Base-by-base conservation (phyloP, 2,797 vertebrate species). In the Esox masquinongy region DNA sequence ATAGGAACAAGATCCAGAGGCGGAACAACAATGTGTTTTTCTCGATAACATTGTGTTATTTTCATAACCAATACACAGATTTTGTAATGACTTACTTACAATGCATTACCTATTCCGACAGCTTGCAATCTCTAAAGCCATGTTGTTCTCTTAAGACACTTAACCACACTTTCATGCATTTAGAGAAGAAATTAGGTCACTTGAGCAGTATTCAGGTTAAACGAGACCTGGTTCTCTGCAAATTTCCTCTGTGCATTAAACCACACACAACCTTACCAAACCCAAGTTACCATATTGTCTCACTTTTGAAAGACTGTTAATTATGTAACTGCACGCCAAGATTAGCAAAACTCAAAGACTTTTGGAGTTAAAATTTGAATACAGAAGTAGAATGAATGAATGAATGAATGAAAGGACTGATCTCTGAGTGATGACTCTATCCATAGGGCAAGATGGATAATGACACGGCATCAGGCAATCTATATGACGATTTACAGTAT, bases 191-290 rank as follows among this genome's bases (percentile, higher is more conserved):
- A 83, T 15, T 86, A 80, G 89, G 88, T 89, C 88, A 83, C 26
- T 73, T 9, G 51, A 0, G 3, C 0, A 2, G 1, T 34, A 17
- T 34, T 71, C 7, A 8, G 31, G 61, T 71, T 69, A 2, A 8
- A 24, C 86, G 86, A 31, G 29, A 83, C 87, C 86, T 91, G 74
- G 19, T 88, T 87, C 88, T 87, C 70, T 89, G 88, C 89, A 87
- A 61, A 87, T 88, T 83, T 90, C 88, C 88, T 90, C 74, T 43
- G 1, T 70, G 26, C 0, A n/a, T 16, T 7, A 49, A 7, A 16
- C 80, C 53, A 47, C 11, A 77, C 73, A 11, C 64, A 31, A 29
- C 4, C 63, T 5, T 15, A 8, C 49, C 34, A 77, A 69, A 43
- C 74, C n/a, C 53, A 79, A 11, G 17, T 61, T 26, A 24, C 56